A percentile compares a stretch with the other conserved stretches of the same genome.
Evolutionary conservation across 2,888 invertebrate genomes (phyloP).

Genomic region (Diarsia mendica): DNA sequence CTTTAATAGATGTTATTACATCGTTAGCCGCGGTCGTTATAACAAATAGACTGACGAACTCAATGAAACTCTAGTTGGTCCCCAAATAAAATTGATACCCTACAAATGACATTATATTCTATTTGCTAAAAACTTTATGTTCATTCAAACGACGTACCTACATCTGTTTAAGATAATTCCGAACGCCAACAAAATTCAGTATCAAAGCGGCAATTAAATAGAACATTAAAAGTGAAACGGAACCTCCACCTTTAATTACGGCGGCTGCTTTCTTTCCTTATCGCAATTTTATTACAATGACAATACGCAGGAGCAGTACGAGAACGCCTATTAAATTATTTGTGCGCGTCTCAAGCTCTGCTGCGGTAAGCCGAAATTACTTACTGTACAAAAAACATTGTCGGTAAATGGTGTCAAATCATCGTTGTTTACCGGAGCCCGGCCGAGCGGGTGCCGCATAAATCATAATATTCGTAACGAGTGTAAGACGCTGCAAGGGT

Average conservation of each 20-base stretch:
- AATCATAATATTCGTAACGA: slow-evolving; percentile 80
- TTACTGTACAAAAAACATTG: slow-evolving; percentile 70
- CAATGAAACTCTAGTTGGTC: slow-evolving; percentile 65
- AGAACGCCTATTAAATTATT: slow-evolving; percentile 85
- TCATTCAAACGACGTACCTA: slow-evolving; percentile 58
- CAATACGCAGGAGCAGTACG: slow-evolving; percentile 84
- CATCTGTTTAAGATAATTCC: slow-evolving; percentile 70
- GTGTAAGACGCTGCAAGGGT: slow-evolving; percentile 69
- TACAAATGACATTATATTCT: slow-evolving; percentile 56
- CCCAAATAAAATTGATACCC: slow-evolving; percentile 55
- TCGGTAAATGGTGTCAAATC: slow-evolving; percentile 80
- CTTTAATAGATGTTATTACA: slow-evolving; percentile 62
- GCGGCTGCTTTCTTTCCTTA: slow-evolving; percentile 85
- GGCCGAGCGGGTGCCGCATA: slow-evolving; percentile 69
- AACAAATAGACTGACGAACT: slow-evolving; percentile 61
- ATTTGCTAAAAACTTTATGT: slow-evolving; percentile 58
- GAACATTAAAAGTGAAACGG: slow-evolving; percentile 78
- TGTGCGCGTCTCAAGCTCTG: slow-evolving; percentile 66
- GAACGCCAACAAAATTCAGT: slow-evolving; percentile 69
- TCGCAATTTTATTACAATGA: slow-evolving; percentile 86
- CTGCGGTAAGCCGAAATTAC: slow-evolving; percentile 69
- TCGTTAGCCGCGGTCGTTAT: slow-evolving; percentile 60
- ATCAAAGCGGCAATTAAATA: slow-evolving; percentile 79
- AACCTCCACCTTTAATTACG: slow-evolving; percentile 84
- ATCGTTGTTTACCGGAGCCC: slow-evolving; percentile 77